These are phyloP conservation scores for Eristalinus aeneus DNA, from an alignment of 2,888 invertebrate species.

Conservation along the genomic window DNA sequence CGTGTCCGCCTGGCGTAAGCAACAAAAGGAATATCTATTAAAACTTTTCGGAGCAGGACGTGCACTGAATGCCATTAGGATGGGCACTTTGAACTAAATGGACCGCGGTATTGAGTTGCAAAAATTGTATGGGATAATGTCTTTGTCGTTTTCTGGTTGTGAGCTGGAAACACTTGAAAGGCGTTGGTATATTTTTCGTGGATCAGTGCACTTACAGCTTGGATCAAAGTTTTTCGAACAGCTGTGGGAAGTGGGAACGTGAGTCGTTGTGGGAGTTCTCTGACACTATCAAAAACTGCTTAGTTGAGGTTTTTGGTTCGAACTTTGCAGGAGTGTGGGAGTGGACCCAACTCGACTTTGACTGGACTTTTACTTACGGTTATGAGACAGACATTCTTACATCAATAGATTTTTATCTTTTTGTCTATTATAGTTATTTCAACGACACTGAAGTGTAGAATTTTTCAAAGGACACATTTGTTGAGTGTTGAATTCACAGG, in stretches of 20 bases:
- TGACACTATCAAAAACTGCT: not conserved
- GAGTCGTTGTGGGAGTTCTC: not conserved
- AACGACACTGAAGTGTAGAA: too few species aligned
- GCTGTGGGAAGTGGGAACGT: not conserved
- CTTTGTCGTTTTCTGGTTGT: not conserved
- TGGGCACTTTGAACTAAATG: constrained; percentile 15
- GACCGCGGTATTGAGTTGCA: constrained; percentile 33
- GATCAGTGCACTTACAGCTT: not conserved
- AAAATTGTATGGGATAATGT: not conserved
- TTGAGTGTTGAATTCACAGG: too few species aligned
- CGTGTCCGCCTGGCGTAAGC: not conserved
- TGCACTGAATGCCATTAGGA: not conserved
- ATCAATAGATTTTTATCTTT: too few species aligned
- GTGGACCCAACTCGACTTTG: too few species aligned
- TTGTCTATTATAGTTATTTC: too few species aligned
- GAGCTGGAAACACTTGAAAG: not conserved
- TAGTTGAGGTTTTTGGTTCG: too few species aligned
- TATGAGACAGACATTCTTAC: too few species aligned
- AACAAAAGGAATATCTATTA: constrained; percentile 11
- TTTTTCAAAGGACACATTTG: too few species aligned
- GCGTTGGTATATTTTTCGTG: not conserved
- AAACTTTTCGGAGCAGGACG: not conserved
- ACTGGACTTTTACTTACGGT: too few species aligned
- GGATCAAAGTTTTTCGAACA: not conserved
- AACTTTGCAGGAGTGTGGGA: too few species aligned